phyloP scores from a whole-genome alignment of 1,140 invertebrate genomes.

The Drosophila nasuta region DNA sequence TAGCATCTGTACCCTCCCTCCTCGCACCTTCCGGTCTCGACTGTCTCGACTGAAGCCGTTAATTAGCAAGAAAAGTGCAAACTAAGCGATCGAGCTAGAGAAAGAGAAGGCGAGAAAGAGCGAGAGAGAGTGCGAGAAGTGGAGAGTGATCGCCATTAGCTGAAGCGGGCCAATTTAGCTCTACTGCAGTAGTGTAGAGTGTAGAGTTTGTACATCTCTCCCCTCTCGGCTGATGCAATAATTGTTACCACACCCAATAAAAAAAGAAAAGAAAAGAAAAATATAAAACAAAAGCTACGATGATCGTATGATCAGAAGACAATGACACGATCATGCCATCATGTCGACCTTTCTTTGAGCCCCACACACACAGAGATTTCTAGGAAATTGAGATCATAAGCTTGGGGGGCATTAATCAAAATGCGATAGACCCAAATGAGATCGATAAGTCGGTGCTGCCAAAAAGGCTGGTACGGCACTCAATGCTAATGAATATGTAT shows the following conservation, averaged over 20 bases:
- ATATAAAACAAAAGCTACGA: constrained; percentile 2
- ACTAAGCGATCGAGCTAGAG: constrained; percentile 33
- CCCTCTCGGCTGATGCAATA: constrained; percentile 64
- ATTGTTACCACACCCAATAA: constrained; percentile 58
- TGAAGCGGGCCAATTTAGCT: constrained; percentile 67
- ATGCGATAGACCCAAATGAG: constrained; percentile 18
- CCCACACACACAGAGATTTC: constrained; percentile 15
- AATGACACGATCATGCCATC: constrained; percentile 15
- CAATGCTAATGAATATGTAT: constrained; percentile 40
- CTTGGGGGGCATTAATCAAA: constrained; percentile 20
- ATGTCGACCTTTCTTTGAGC: constrained; percentile 50
- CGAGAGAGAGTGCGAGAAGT: background rate
- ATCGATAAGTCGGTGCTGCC: background rate
- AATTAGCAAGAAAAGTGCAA: constrained; percentile 77
- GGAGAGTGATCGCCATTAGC: constrained; percentile 49
- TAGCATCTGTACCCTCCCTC: constrained; percentile 13
- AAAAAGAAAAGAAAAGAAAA: background rate
- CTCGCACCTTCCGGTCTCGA: constrained; percentile 38
- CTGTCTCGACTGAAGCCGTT: constrained; percentile 50
- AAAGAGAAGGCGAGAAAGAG: background rate
- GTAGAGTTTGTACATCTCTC: constrained; percentile 36
- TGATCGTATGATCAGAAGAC: constrained; percentile 53
- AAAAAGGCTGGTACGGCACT: constrained; percentile 15
- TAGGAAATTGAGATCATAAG: constrained; percentile 38
- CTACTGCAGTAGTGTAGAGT: background rate